Evolutionary conservation across 2,888 invertebrate species (phyloP).

Genomic region (Chalcis sispes): DNA sequence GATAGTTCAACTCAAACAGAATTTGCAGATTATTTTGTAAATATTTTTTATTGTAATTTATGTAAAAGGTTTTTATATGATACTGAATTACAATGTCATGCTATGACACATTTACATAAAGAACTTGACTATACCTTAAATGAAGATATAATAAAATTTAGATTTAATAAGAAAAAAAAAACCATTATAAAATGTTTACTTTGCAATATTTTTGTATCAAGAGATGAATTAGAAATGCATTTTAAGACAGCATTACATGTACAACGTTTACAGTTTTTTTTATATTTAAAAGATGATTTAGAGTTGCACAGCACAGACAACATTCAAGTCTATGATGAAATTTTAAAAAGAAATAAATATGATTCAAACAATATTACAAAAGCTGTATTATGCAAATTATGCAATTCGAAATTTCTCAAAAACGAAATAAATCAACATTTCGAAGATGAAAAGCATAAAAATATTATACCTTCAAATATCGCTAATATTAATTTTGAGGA

Average conservation of each 20-base stretch:
- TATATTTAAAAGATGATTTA: slow-evolving; percentile 7
- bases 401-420: not conserved
- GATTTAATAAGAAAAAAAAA: not conserved
- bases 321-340: no score
- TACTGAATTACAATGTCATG: slow-evolving; percentile 13
- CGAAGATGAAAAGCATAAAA: slow-evolving; percentile 10
- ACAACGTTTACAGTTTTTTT: not conserved
- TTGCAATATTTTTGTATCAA: slow-evolving; percentile 2
- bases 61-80: slow-evolving; percentile 23
- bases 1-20: no score
- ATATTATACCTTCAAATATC: not conserved
- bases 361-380: not conserved
- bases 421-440: not conserved
- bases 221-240: slow-evolving; percentile 4
- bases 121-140: not conserved
- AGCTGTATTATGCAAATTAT: slow-evolving; percentile 4
- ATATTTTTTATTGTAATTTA: not conserved
- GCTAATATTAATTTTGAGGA: no score
- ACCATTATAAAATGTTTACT: slow-evolving; percentile 21
- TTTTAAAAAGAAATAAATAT: not conserved
- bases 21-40: no score
- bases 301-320: no score
- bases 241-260: not conserved
- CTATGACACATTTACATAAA: slow-evolving; percentile 15
- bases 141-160: slow-evolving; percentile 26